phyloP scores from a whole-genome alignment of 2,888 invertebrate species.

The Ormyrus labotus region DNA sequence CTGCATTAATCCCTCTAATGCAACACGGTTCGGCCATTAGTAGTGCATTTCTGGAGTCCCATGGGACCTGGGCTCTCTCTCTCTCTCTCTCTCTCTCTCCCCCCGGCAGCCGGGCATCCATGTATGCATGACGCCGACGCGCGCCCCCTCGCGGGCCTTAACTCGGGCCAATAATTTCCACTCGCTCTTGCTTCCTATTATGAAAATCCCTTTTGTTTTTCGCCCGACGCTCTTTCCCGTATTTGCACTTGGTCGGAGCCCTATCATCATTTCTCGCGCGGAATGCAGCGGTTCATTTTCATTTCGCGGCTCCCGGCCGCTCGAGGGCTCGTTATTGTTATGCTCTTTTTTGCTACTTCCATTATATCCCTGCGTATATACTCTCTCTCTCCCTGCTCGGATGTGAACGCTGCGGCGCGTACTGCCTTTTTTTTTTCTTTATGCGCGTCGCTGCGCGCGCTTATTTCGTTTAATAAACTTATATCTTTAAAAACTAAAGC shows the following conservation, averaged over 20 bases:
- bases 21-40: conserved; percentile 72
- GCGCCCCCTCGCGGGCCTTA: conserved; percentile 56
- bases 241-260: conserved; percentile 21
- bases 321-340: conserved; percentile 37
- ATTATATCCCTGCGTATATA: conserved; percentile 6
- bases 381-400: too few species aligned
- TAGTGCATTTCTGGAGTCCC: conserved; percentile 70
- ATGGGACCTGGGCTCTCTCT: conserved; percentile 60
- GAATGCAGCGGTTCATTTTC: conserved; percentile 41
- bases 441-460: too few species aligned
- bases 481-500: too few species aligned
- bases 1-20: conserved; percentile 70
- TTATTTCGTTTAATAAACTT: too few species aligned
- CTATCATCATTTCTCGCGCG: conserved; percentile 26
- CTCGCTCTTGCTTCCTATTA: conserved; percentile 45
- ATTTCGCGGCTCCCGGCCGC: conserved; percentile 21
- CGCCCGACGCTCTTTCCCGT: conserved; percentile 51
- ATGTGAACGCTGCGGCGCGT: too few species aligned
- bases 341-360: conserved; percentile 15
- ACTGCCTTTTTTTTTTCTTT: too few species aligned
- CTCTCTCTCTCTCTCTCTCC: conserved; percentile 51
- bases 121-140: conserved; percentile 1
- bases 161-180: conserved; percentile 65
- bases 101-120: not conserved
- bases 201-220: too few species aligned